Conservation (phyloP, 2,797 vertebrate species). For the Anableps anableps region DNA sequence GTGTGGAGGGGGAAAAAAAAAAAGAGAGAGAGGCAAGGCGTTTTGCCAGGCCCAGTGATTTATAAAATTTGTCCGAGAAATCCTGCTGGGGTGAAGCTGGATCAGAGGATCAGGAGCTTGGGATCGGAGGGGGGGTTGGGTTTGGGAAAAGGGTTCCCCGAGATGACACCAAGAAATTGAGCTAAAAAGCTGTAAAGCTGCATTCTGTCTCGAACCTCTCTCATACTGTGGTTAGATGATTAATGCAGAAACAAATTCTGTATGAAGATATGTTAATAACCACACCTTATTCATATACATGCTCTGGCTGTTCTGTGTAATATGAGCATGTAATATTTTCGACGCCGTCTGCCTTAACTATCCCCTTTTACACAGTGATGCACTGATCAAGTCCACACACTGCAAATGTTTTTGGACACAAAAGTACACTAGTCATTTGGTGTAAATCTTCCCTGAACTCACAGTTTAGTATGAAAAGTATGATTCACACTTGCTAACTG, state of each 20-base stretch:
- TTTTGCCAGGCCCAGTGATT: slow-evolving; percentile 1
- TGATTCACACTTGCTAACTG: background rate
- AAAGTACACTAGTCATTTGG: background rate
- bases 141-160: background rate
- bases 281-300: background rate
- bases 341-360: background rate
- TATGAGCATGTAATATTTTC: background rate
- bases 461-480: background rate
- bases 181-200: slow-evolving; percentile 32
- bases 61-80: slow-evolving; percentile 34
- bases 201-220: slow-evolving; percentile 12
- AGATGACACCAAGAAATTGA: slow-evolving; percentile 22
- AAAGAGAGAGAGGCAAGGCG: background rate
- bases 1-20: background rate
- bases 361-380: background rate
- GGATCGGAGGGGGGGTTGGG: background rate
- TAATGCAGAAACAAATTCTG: background rate
- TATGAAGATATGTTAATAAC: slow-evolving; percentile 17
- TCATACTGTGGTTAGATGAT: slow-evolving; percentile 27
- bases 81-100: slow-evolving; percentile 23
- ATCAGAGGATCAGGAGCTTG: slow-evolving; percentile 25
- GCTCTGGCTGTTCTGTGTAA: background rate
- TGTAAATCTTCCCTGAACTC: background rate
- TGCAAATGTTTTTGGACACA: background rate
- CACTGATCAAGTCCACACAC: background rate